Percentiles rank a stretch among this genome's conserved stretches.
Evolutionary conservation across 1,140 invertebrate genomes (phyloP).

Genomic region (Cyclina sinensis): DNA sequence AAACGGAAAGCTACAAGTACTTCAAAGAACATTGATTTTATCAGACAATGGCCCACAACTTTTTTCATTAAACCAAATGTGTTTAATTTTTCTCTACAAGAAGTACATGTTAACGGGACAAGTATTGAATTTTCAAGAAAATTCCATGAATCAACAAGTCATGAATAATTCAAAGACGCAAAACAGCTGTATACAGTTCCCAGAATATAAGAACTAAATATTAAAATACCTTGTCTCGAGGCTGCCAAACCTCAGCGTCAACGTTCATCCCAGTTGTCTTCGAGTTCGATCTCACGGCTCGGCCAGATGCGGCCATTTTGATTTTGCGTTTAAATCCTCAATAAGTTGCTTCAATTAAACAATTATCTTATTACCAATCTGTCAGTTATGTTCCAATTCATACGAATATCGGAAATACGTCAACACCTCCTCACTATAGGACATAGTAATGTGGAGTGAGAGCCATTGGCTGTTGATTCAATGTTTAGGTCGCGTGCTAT

Average conservation of each 20-base stretch:
- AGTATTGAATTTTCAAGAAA: neutral
- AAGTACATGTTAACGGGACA: neutral
- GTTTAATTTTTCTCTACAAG: neutral
- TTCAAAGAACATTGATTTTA: too few relatives aligned
- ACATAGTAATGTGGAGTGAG: neutral
- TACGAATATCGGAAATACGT: conserved; percentile 25
- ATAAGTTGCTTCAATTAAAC: neutral
- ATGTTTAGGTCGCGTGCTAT: neutral
- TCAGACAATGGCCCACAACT: too few relatives aligned
- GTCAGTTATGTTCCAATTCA: conserved; percentile 3
- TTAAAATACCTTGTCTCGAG: conserved; percentile 62
- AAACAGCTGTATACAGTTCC: neutral
- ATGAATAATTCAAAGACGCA: conserved; percentile 9
- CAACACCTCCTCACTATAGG: conserved; percentile 17
- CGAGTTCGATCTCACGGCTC: conserved; percentile 77
- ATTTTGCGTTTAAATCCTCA: neutral
- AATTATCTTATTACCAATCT: neutral
- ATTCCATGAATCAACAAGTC: neutral
- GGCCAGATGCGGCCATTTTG: conserved; percentile 74
- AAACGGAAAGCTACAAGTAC: too few relatives aligned
- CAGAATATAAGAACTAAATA: neutral
- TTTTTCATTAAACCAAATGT: neutral
- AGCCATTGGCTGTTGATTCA: conserved; percentile 33
- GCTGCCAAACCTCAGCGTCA: conserved; percentile 73
- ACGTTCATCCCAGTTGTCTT: conserved; percentile 77